Evolutionary conservation across 2,888 invertebrate species (phyloP), one percentile per base, ranked within the genome.

Genomic region (Caenorhabditis auriculariae): DNA sequence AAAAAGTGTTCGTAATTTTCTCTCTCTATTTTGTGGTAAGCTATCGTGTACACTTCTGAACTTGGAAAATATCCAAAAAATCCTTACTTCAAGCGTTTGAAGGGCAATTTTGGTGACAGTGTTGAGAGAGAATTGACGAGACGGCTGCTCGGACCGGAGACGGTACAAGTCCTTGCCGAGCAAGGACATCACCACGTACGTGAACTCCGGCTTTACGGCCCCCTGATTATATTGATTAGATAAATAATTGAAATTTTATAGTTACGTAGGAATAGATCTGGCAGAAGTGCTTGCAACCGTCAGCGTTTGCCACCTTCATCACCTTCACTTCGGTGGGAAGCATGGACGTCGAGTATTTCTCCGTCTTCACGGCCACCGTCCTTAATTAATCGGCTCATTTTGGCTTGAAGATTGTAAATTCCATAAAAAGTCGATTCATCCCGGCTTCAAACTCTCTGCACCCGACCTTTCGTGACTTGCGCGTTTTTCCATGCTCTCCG

Each of bases 151-250:
- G 38, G 54, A 26, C 23, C 54, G 57, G 6, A 71, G 62, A 45
- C 64, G 57, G 42, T 69, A 66, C 12, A 74, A 48, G 44, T 74
- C 74, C 17, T 55, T 65, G 26, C 69, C 72, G 2, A 74, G 60
- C 3, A 74, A 54, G 12, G 63, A 58, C 59, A 71, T 66, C 26
- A 72, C 67, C 60, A 74, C 64, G 65, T 67, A 74, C 48, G 69
- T 65, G 63, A 63, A 74, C 39, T 74, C 70, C 49, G 48, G 45
- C 21, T 55, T 52, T 17, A 63, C 46, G 12, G 55, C 46, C 24
- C 62, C 62, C 62, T 62, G 29, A 26, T 29, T 3, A 45, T 28
- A 17, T 46, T 46, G 4, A 35, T 12, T 35, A 35, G 9, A 12
- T 15, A 12, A 15, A 35, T 35, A 35, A 12, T 15, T 17, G 9